Percentiles rank a stretch among this genome's conserved stretches.
Evolutionary conservation across 2,888 invertebrate species (phyloP).

Genomic region (Zelleria hepariella): DNA sequence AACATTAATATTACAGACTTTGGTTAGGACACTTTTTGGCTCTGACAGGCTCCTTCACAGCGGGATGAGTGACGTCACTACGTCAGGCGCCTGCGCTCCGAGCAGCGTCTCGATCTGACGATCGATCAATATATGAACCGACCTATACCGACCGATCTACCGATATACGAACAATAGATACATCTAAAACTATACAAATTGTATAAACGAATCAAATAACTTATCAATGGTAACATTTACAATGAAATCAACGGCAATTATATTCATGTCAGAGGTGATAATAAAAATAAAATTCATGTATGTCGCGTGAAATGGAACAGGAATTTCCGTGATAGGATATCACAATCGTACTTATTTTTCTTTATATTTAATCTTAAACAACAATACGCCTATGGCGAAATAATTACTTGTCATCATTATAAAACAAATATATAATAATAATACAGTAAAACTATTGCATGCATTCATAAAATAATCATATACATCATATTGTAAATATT

Average conservation of each 20-base stretch:
- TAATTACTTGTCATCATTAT: conserved; percentile 23
- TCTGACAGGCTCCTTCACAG: conserved; percentile 14
- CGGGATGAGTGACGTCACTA: not conserved
- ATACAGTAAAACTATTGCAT: conserved; percentile 20
- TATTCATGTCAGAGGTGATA: conserved; percentile 38
- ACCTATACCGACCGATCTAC: conserved; percentile 7
- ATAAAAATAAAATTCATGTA: conserved; percentile 51
- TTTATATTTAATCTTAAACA: conserved; percentile 32
- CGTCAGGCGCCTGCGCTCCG: conserved; percentile 4
- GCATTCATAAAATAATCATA: conserved; percentile 46
- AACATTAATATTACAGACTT: conserved; percentile 29
- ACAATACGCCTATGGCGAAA: conserved; percentile 19
- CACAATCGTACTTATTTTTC: conserved; percentile 42
- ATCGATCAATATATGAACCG: conserved; percentile 10
- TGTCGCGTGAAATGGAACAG: conserved; percentile 47
- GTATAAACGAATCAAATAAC: conserved; percentile 33
- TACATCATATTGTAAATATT: conserved; percentile 48
- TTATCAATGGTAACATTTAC: conserved; percentile 70
- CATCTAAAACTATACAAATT: not conserved
- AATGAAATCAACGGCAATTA: conserved; percentile 51
- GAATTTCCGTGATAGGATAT: conserved; percentile 64
- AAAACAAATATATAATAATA: conserved; percentile 31
- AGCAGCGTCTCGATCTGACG: conserved; percentile 11
- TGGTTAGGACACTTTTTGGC: conserved; percentile 36
- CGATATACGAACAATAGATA: not conserved